These are phyloP conservation scores for Acipenser transmontanus DNA, from an alignment of 2,797 vertebrate species.

Conservation along the genomic window DNA sequence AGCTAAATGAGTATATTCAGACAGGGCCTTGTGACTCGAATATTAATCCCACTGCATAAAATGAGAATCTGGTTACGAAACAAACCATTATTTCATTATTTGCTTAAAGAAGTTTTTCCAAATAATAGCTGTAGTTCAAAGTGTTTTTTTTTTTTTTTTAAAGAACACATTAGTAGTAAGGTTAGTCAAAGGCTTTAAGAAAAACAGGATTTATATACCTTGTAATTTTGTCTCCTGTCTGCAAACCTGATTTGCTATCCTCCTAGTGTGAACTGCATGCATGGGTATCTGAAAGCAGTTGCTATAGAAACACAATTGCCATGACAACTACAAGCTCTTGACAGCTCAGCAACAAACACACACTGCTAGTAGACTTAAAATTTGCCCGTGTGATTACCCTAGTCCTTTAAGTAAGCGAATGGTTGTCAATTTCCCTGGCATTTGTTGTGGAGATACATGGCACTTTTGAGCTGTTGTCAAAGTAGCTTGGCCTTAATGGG, in stretches of 20 bases:
- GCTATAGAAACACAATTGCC: conserved; percentile 53
- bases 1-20: no score
- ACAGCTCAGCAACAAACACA: neutral
- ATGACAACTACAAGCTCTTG: conserved; percentile 44
- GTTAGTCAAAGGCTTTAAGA: neutral
- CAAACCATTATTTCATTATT: no score
- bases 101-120: neutral
- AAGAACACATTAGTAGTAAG: no score
- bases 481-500: no score
- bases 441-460: no score
- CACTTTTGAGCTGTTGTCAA: no score
- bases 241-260: conserved; percentile 28
- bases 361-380: neutral
- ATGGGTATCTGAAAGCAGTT: conserved; percentile 39
- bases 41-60: no score
- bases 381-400: neutral
- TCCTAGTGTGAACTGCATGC: conserved; percentile 23
- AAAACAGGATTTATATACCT: neutral
- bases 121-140: neutral
- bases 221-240: neutral
- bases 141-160: neutral
- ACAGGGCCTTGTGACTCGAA: no score
- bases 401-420: no score
- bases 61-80: no score
- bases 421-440: no score